A percentile compares a stretch with the other conserved stretches of the same genome.
Evolutionary conservation across 2,113 vertebrate species (phyloP).

Genomic region (Odontophorus gujanensis): DNA sequence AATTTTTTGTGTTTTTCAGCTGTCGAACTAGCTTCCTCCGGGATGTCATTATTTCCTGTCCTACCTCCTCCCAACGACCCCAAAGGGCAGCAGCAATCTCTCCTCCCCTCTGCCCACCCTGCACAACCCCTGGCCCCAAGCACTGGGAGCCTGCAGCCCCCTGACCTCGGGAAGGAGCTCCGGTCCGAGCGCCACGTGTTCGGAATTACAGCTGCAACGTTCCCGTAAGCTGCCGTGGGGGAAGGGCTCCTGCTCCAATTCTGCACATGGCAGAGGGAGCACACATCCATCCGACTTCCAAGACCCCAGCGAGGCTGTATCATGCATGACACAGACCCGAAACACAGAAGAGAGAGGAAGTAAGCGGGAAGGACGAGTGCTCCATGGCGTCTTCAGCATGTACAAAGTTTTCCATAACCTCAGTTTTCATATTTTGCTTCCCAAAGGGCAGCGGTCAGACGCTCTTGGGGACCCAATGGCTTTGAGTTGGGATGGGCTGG

Average conservation of each 20-base stretch:
- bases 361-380: background rate
- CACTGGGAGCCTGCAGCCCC: background rate
- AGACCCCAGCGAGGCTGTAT: accelerated
- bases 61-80: background rate
- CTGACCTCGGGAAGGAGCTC: background rate
- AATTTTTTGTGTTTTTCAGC: conserved; percentile 20
- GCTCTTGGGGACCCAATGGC: accelerated
- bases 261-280: background rate
- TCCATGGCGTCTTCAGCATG: accelerated
- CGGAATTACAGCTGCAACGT: conserved; percentile 32
- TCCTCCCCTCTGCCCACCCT: background rate
- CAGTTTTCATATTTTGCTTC: background rate
- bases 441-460: accelerated
- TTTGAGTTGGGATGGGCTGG: accelerated
- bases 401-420: conserved; percentile 13
- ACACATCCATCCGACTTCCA: background rate
- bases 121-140: background rate
- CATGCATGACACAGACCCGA: background rate
- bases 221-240: background rate
- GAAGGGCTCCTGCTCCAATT: background rate
- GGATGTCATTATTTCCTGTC: background rate
- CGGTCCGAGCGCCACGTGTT: background rate
- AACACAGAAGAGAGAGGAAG: background rate
- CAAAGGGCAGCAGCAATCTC: background rate
- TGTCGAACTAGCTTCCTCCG: background rate